A percentile compares a stretch with the other conserved stretches of the same genome.
phyloP scores from a whole-genome alignment of 2,888 invertebrate species.

The Nomada ferruginata region DNA sequence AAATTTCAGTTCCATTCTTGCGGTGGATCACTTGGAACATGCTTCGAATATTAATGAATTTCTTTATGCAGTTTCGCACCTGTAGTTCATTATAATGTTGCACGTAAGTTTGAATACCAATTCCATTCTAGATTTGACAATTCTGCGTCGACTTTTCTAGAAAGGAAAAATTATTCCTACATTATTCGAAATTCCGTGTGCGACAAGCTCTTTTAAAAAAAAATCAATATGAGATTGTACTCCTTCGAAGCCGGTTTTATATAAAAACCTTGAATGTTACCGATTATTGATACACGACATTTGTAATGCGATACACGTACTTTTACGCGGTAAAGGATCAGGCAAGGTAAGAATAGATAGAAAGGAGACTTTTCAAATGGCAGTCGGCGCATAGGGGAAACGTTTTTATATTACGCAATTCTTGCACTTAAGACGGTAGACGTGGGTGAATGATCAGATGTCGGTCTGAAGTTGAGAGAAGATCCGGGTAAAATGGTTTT shows the following conservation, averaged over 20 bases:
- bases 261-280: background rate
- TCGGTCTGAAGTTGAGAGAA: conserved; percentile 42
- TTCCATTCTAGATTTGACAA: background rate
- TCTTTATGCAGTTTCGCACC: conserved; percentile 19
- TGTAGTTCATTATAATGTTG: conserved; percentile 34
- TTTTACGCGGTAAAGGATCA: background rate
- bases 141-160: background rate
- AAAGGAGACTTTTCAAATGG: conserved; percentile 8
- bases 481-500: conserved; percentile 58
- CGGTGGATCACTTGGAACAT: conserved; percentile 47
- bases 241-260: background rate
- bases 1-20: conserved; percentile 40
- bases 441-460: conserved; percentile 61
- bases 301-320: conserved; percentile 2
- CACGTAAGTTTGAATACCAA: background rate
- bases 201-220: background rate
- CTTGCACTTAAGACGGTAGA: conserved; percentile 43
- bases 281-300: background rate
- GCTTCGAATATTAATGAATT: conserved; percentile 62
- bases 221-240: conserved; percentile 10
- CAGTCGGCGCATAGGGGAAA: background rate
- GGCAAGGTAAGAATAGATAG: conserved; percentile 6
- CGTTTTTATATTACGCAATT: conserved; percentile 49
- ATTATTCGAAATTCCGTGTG: background rate
- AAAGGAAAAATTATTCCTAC: background rate